Conservation (phyloP, 1,140 invertebrate genomes). For the Heliconius eleuchia region DNA sequence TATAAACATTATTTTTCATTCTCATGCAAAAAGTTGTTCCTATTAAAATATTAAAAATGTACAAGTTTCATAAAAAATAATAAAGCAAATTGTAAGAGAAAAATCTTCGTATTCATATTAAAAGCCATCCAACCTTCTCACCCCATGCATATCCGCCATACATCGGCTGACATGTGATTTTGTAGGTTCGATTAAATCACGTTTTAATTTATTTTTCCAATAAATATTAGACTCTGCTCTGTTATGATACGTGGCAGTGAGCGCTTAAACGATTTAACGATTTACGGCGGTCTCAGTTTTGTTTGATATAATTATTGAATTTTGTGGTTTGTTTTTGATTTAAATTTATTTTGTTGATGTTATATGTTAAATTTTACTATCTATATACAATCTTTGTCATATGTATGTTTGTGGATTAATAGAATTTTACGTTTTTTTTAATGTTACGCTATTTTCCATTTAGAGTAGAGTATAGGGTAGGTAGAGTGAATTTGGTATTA, state of each 20-base stretch:
- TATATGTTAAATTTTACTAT: not conserved
- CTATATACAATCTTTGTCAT: not conserved
- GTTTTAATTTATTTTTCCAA: conserved; percentile 25
- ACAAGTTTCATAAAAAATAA: not conserved
- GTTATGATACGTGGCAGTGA: conserved; percentile 14
- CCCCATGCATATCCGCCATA: not conserved
- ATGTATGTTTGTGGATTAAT: too few species aligned
- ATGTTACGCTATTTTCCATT: too few species aligned
- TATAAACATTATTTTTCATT: too few species aligned
- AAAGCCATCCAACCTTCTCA: conserved; percentile 11
- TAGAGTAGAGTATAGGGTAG: too few species aligned
- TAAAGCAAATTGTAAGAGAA: not conserved
- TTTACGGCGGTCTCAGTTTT: not conserved
- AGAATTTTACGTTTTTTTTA: too few species aligned
- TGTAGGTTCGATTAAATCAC: conserved; percentile 20
- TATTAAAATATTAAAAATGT: not conserved
- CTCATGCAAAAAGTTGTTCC: not conserved
- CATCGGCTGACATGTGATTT: conserved; percentile 21
- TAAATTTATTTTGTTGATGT: not conserved
- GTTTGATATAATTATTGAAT: not conserved
- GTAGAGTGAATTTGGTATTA: too few species aligned
- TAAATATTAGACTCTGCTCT: conserved; percentile 21
- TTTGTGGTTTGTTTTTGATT: not conserved
- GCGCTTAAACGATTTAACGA: conserved; percentile 17
- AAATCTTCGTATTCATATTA: not conserved